Conservation (phyloP, 1,140 invertebrate species). For the Drosophila hydei region DNA sequence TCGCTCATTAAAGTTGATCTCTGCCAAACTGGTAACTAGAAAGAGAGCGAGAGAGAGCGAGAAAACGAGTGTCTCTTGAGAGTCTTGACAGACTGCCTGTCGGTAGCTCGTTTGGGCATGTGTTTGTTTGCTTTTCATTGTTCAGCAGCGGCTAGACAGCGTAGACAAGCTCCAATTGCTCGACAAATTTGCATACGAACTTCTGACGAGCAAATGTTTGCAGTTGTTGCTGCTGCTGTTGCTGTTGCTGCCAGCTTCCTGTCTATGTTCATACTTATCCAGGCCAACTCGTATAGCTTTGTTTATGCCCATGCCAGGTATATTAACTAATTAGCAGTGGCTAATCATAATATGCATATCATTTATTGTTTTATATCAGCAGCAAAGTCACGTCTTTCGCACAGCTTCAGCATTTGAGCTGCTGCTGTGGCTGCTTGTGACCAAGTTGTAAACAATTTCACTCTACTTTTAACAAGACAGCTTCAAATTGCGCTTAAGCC, state of each 20-base stretch:
- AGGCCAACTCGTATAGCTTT: slow-evolving; percentile 3
- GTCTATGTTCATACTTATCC: slow-evolving; percentile 23
- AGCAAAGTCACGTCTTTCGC: slow-evolving; percentile 23
- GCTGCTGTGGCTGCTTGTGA: too few relatives aligned
- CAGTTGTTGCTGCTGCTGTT: slow-evolving; percentile 11
- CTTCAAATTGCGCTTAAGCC: slow-evolving; percentile 16
- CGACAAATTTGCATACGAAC: slow-evolving; percentile 71
- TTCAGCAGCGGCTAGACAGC: slow-evolving; percentile 4
- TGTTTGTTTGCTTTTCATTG: slow-evolving; percentile 7
- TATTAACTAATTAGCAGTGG: slow-evolving; percentile 21
- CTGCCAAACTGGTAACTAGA: slow-evolving; percentile 37
- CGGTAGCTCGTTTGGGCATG: not conserved
- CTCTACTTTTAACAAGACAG: slow-evolving; percentile 7
- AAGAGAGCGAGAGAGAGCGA: not conserved
- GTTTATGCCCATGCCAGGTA: slow-evolving; percentile 23
- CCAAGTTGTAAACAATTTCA: slow-evolving; percentile 27
- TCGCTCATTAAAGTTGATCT: slow-evolving; percentile 40
- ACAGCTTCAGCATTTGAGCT: too few relatives aligned
- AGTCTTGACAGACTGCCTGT: slow-evolving; percentile 39
- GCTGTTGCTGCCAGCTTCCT: slow-evolving; percentile 49
- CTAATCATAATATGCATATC: slow-evolving; percentile 28
- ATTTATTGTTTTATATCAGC: not conserved
- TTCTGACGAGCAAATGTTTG: slow-evolving; percentile 44
- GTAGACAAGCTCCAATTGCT: slow-evolving; percentile 19
- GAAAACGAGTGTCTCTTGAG: slow-evolving; percentile 20